phyloP scores from a whole-genome alignment of 2,113 vertebrate species.

The Paramisgurnus dabryanus region DNA sequence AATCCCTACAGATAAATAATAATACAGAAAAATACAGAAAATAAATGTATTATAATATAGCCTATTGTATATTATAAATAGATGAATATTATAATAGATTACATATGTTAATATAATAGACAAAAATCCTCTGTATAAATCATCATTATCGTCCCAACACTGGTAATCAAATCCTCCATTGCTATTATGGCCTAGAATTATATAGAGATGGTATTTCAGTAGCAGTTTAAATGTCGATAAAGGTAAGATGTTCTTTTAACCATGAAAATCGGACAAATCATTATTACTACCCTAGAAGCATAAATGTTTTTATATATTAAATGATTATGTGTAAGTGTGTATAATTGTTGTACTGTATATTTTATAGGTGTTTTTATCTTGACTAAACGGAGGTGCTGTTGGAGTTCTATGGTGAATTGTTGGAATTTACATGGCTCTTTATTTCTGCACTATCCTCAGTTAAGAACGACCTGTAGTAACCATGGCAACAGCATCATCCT shows the following conservation, averaged over 20 bases:
- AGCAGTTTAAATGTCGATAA: too few species aligned
- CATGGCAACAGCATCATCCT: constrained; percentile 60
- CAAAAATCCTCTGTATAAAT: not conserved
- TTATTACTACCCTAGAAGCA: not conserved
- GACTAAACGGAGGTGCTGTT: not conserved
- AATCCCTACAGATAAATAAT: too few species aligned
- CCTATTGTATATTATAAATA: too few species aligned
- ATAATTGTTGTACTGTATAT: not conserved
- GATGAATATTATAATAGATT: too few species aligned
- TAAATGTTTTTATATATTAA: too few species aligned
- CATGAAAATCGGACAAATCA: not conserved
- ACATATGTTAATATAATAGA: not conserved
- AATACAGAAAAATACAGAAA: too few species aligned
- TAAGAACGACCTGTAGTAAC: constrained; percentile 48
- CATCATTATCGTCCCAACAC: not conserved
- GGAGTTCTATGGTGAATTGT: not conserved
- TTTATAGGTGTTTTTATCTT: not conserved
- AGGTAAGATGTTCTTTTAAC: not conserved
- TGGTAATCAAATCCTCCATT: too few species aligned
- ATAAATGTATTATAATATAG: too few species aligned
- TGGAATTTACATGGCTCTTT: constrained; percentile 8
- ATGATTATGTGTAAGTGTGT: not conserved
- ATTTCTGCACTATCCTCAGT: constrained; percentile 15
- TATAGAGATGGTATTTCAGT: too few species aligned
- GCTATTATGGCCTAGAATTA: too few species aligned